Conservation (phyloP, 2,888 invertebrate species). For the Agrochola litura region DNA sequence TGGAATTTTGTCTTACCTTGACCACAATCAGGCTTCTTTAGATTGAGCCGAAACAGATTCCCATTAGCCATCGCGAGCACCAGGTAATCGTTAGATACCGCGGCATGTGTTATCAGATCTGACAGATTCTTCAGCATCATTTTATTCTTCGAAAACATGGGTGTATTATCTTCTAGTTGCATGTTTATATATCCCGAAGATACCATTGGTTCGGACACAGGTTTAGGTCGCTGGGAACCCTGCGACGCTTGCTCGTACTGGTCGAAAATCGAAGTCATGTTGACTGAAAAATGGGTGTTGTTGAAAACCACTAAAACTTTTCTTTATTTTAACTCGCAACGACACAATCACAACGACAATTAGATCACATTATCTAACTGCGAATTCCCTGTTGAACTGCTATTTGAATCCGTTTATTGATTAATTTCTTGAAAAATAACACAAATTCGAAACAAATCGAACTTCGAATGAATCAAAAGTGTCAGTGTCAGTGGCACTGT, state of each 20-base stretch:
- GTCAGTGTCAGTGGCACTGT: not conserved
- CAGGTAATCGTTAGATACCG: conserved; percentile 95
- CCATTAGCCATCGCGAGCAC: conserved; percentile 96
- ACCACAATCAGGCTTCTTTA: conserved; percentile 94
- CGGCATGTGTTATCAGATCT: conserved; percentile 94
- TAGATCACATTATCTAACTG: conserved; percentile 9
- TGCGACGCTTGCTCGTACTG: conserved; percentile 96
- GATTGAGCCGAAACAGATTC: conserved; percentile 94
- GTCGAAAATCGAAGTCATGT: conserved; percentile 96
- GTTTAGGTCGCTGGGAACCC: conserved; percentile 81
- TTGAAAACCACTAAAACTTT: conserved; percentile 19
- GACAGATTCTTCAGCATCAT: conserved; percentile 94
- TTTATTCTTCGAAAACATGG: conserved; percentile 96
- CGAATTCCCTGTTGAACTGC: not conserved
- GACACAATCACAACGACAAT: not conserved
- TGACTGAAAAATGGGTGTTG: conserved; percentile 60
- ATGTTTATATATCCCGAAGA: conserved; percentile 90
- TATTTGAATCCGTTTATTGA: not conserved
- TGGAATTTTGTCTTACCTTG: conserved; percentile 91
- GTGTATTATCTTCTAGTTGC: conserved; percentile 93
- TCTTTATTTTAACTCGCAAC: not conserved
- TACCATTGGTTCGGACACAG: conserved; percentile 84
- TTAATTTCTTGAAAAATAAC: too few relatives aligned
- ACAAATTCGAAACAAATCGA: conserved; percentile 13
- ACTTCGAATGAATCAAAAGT: too few relatives aligned